Percentiles rank a stretch among this genome's conserved stretches.
Evolutionary conservation across 2,113 vertebrate species (phyloP).

Genomic region (Rana temporaria): DNA sequence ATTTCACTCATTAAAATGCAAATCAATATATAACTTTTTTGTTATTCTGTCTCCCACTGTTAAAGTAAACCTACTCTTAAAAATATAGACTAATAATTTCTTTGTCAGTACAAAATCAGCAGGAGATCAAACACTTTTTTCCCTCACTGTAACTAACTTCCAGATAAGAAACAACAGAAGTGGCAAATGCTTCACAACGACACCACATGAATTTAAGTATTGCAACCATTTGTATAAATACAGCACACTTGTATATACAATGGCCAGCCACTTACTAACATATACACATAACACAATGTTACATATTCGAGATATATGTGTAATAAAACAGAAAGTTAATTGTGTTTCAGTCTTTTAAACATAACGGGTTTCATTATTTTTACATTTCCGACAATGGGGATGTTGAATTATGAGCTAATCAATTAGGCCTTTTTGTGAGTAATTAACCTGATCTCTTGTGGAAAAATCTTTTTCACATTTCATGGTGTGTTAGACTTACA

Average conservation of each 20-base stretch:
- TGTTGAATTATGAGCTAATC: not conserved
- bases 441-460: slow-evolving; percentile 15
- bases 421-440: not conserved
- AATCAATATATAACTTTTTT: no score
- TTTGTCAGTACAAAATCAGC: no score
- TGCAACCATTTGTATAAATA: not conserved
- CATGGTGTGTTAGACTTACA: not conserved
- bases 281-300: not conserved
- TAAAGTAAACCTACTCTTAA: no score
- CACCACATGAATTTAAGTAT: no score
- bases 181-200: no score
- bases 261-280: not conserved
- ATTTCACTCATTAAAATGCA: no score
- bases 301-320: not conserved
- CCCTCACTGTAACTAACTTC: no score
- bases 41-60: no score
- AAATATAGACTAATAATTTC: no score
- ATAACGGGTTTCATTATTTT: not conserved
- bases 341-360: not conserved
- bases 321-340: not conserved
- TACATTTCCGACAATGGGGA: not conserved
- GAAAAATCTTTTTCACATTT: slow-evolving; percentile 19
- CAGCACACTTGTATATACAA: not conserved
- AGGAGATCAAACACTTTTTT: no score
- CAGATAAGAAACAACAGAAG: no score